Base-by-base conservation (phyloP, 2,888 invertebrate species). In the Caenorhabditis zanzibari region DNA sequence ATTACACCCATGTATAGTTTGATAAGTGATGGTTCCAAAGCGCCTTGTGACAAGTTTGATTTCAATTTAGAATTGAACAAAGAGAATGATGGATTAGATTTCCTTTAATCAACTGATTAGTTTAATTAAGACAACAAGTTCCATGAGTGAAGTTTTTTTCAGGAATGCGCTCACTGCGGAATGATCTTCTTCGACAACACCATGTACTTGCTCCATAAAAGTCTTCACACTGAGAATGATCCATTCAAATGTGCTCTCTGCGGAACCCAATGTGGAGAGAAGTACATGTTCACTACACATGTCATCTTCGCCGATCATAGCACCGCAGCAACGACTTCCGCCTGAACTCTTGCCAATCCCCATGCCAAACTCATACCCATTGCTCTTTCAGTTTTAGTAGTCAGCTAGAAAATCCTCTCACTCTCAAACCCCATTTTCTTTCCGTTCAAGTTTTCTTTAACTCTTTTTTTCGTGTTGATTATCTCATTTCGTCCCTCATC, bases 241-340 rank as follows among this genome's bases (percentile, higher is more conserved):
- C 97, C 98, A 0, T 98, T 95, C 95, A 82, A 88, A 56, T 91
- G 91, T 86, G 98, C 98, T 94, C 96, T 98, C 90, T 98, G 98
- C 93, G 97, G 97, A 64, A 96, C 96, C 93, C 95, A 96, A 93
- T 96, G 96, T 93, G 95, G 95, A 93, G 96, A 97, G 93, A 96
- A 97, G 74, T 97, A 97, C 94, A 97, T 97, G 93, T 98, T 98
- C 94, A 97, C 97, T 94, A 96, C 96, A 90, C 97, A 97, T 94
- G 94, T 97, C 93, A 94, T 97, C 90, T 96, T 96, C 94, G 87
- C 89, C 12, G 89, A 90, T 79, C 91, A 90, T 56, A 76, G 61
- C 41, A 73, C 72, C 26, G 63, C 71, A 22, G 71, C 79, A 61
- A 66, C 73, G 59, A 73, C 73, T 73, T 81, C 83, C 61, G 82